A percentile compares a stretch with the other conserved stretches of the same genome.
phyloP scores from a whole-genome alignment of 2,888 invertebrate genomes.

The Patella pellucida region DNA sequence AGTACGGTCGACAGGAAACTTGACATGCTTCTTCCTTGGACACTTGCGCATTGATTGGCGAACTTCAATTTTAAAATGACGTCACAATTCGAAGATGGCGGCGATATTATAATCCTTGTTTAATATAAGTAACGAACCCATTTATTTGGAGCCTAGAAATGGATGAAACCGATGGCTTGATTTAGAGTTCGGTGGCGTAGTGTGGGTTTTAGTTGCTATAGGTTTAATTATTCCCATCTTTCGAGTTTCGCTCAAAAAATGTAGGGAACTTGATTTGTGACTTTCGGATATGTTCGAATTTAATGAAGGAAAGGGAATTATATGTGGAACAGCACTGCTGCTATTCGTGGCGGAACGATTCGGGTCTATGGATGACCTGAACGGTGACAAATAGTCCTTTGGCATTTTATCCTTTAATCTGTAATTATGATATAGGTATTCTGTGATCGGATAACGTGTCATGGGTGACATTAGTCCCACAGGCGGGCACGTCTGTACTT shows the following conservation, averaged over 20 bases:
- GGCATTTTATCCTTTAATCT: constrained; percentile 23
- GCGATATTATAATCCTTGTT: too few species aligned
- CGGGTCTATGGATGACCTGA: too few species aligned
- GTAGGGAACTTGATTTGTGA: neutral
- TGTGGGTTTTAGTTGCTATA: neutral
- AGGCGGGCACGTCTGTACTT: constrained; percentile 24
- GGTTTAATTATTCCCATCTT: neutral
- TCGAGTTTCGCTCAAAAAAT: too few species aligned
- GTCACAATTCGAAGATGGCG: too few species aligned
- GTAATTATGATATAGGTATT: constrained; percentile 34
- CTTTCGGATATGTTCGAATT: neutral
- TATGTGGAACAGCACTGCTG: neutral
- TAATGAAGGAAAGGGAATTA: neutral
- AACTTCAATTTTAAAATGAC: too few species aligned
- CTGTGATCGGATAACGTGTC: constrained; percentile 31
- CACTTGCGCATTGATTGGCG: too few species aligned
- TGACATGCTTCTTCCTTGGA: too few species aligned
- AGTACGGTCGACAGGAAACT: too few species aligned
- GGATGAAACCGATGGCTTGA: neutral
- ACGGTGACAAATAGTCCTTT: too few species aligned
- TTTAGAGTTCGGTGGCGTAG: neutral
- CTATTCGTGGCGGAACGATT: too few species aligned
- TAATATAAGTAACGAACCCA: too few species aligned
- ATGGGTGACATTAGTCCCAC: constrained; percentile 16
- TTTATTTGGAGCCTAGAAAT: too few species aligned